Percentiles rank a stretch among this genome's conserved stretches.
phyloP scores from a whole-genome alignment of 2,113 vertebrate species.

The Propithecus coquereli region DNA sequence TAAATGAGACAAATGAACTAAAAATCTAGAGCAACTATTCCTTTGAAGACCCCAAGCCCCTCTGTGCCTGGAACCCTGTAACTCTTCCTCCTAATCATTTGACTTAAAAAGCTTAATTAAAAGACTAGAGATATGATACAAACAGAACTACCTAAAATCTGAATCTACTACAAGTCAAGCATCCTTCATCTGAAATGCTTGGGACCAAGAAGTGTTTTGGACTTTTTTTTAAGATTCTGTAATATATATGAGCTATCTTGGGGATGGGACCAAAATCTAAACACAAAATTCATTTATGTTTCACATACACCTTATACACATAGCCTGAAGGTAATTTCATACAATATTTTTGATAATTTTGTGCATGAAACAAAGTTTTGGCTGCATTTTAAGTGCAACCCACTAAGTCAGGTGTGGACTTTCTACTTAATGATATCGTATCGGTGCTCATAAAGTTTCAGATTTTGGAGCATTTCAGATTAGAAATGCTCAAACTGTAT shows the following conservation, averaged over 20 bases:
- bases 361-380: neutral
- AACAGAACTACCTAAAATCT: neutral
- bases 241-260: neutral
- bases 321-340: neutral
- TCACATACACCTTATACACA: neutral
- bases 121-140: neutral
- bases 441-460: neutral
- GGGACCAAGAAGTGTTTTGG: neutral
- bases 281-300: neutral
- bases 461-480: neutral
- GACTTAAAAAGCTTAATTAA: slow-evolving; percentile 12
- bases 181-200: neutral
- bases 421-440: neutral
- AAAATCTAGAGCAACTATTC: neutral
- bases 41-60: neutral
- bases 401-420: neutral
- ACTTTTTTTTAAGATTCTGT: neutral
- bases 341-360: neutral
- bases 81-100: neutral
- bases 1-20: neutral
- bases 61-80: neutral
- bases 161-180: neutral
- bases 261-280: neutral
- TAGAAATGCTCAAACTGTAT: neutral
- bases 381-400: neutral